Percentiles rank a stretch among this genome's conserved stretches.
Evolutionary conservation across 2,888 invertebrate genomes (phyloP).

Genomic region (Scotopteryx bipunctaria): DNA sequence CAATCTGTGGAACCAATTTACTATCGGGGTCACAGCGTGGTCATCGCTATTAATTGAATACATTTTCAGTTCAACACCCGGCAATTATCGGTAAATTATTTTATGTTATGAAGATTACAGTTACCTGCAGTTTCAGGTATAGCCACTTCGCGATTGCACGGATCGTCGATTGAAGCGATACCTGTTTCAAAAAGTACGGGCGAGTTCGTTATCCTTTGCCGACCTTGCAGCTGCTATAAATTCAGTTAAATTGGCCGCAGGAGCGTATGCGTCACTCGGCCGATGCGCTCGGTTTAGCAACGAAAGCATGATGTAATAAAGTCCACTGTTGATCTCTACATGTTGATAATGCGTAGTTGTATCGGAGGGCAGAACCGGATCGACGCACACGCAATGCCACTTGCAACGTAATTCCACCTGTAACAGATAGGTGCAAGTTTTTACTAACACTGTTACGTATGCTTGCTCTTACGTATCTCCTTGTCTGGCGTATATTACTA

Average conservation of each 20-base stretch:
- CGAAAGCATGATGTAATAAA: conserved; percentile 54
- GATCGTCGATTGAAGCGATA: conserved; percentile 46
- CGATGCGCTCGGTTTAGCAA: conserved; percentile 68
- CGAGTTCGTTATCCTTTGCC: conserved; percentile 75
- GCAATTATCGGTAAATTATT: conserved; percentile 32
- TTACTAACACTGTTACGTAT: conserved; percentile 49
- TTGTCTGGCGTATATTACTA: conserved; percentile 17
- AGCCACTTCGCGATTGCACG: conserved; percentile 39
- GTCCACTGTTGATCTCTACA: conserved; percentile 38
- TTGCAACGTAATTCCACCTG: conserved; percentile 65
- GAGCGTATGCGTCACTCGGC: conserved; percentile 68
- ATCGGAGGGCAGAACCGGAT: conserved; percentile 61
- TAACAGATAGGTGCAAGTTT: conserved; percentile 64
- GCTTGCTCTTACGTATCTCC: conserved; percentile 4
- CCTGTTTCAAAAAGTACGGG: conserved; percentile 59
- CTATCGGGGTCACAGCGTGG: conserved; percentile 47
- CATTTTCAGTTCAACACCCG: conserved; percentile 35
- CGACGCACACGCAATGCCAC: conserved; percentile 51
- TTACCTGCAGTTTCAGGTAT: conserved; percentile 30
- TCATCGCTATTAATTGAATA: conserved; percentile 52
- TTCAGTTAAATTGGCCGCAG: conserved; percentile 74
- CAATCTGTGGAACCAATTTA: conserved; percentile 48
- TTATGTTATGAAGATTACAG: conserved; percentile 23
- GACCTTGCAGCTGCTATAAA: conserved; percentile 79
- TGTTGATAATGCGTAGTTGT: conserved; percentile 48